phyloP scores from a whole-genome alignment of 2,888 invertebrate species.

The Agriopis marginaria region DNA sequence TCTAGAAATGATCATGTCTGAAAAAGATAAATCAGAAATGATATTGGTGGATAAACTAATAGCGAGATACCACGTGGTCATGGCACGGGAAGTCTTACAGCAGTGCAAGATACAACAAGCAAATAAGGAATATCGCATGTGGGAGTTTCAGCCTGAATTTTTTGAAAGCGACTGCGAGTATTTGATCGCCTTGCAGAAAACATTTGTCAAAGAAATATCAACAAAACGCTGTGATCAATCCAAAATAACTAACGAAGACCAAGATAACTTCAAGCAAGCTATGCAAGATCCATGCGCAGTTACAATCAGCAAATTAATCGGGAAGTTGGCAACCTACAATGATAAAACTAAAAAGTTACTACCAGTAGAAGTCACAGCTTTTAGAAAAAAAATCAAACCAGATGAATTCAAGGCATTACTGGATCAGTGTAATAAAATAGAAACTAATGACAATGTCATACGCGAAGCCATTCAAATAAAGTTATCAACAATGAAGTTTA shows the following conservation, averaged over 20 bases:
- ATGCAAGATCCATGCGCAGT: constrained; percentile 43
- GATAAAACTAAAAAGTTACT: constrained; percentile 36
- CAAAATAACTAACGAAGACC: constrained; percentile 39
- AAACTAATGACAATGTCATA: constrained; percentile 43
- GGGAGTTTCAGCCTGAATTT: constrained; percentile 51
- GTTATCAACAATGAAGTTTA: constrained; percentile 45
- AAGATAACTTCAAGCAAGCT: constrained; percentile 40
- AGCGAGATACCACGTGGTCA: constrained; percentile 54
- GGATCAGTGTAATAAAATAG: constrained; percentile 44
- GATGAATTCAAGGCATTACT: constrained; percentile 38
- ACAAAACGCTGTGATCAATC: constrained; percentile 45
- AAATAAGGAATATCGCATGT: constrained; percentile 33
- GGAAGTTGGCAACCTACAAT: constrained; percentile 45
- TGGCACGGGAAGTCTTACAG: constrained; percentile 51
- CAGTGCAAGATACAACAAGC: constrained; percentile 26
- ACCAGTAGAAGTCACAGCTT: constrained; percentile 40
- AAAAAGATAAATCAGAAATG: constrained; percentile 45
- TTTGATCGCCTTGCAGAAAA: constrained; percentile 45
- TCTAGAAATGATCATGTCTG: constrained; percentile 48
- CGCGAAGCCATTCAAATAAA: constrained; percentile 47
- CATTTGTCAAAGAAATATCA: constrained; percentile 47
- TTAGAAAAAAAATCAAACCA: constrained; percentile 42
- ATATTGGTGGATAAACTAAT: constrained; percentile 54
- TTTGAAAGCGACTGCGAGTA: constrained; percentile 48
- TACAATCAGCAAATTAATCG: constrained; percentile 51